Percentiles rank a stretch among this genome's conserved stretches.
phyloP scores from a whole-genome alignment of 2,888 invertebrate genomes.

The Drosophila imparisetae region DNA sequence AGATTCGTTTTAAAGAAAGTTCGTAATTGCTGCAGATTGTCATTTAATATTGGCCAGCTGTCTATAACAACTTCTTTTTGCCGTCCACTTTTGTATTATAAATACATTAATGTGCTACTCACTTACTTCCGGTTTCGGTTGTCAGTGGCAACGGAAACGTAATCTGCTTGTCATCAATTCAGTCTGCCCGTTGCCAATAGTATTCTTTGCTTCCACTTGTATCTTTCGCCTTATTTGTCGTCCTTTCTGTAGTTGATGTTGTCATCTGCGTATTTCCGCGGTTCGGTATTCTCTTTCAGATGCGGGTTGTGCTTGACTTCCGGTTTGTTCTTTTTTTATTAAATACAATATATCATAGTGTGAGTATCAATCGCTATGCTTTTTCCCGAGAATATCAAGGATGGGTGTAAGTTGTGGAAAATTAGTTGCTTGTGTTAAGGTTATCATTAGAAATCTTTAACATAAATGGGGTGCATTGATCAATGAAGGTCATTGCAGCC shows the following conservation, averaged over 20 bases:
- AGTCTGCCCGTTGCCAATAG: slow-evolving; percentile 33
- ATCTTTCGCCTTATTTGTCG: slow-evolving; percentile 29
- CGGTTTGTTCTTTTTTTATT: slow-evolving; percentile 62
- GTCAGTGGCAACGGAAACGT: slow-evolving; percentile 77
- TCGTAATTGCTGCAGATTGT: not conserved
- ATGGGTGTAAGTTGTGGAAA: slow-evolving; percentile 15
- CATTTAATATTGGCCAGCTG: not conserved
- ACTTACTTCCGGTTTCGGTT: slow-evolving; percentile 64
- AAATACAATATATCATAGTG: slow-evolving; percentile 42
- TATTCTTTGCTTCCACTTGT: slow-evolving; percentile 36
- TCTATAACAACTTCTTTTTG: not conserved
- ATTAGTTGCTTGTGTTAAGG: slow-evolving; percentile 8
- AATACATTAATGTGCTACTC: slow-evolving; percentile 67
- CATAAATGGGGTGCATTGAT: slow-evolving; percentile 5
- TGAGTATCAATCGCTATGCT: slow-evolving; percentile 2
- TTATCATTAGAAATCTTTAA: not conserved
- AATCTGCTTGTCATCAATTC: slow-evolving; percentile 78
- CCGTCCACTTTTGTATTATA: slow-evolving; percentile 45
- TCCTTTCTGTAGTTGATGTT: slow-evolving; percentile 41
- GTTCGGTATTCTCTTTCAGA: slow-evolving; percentile 55
- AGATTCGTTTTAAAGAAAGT: not conserved
- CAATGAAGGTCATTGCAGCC: not conserved
- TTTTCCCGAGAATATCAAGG: slow-evolving; percentile 1
- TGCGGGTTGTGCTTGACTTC: slow-evolving; percentile 71
- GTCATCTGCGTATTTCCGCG: slow-evolving; percentile 73